Conservation (phyloP, 1,140 invertebrate species). For the Galleria mellonella region DNA sequence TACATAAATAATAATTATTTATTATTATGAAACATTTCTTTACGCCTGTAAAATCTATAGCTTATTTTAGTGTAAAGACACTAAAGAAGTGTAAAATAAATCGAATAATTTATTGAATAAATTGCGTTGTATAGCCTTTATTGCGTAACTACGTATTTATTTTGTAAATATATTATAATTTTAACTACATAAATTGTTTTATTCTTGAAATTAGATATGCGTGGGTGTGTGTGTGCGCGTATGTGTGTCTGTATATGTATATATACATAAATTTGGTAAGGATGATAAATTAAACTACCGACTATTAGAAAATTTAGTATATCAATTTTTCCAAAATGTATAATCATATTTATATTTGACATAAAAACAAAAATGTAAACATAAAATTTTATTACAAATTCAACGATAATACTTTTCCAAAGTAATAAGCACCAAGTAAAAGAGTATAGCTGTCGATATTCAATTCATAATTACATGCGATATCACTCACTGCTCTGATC, state of each 20-base stretch:
- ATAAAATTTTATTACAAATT: slow-evolving; percentile 35
- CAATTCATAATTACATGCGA: too few species aligned
- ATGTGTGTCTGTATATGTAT: too few species aligned
- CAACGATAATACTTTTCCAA: slow-evolving; percentile 45
- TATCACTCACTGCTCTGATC: background rate
- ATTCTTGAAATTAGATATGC: background rate
- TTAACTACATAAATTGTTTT: background rate
- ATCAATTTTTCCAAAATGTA: slow-evolving; percentile 51
- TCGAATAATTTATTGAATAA: too few species aligned
- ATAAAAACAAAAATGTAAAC: slow-evolving; percentile 40
- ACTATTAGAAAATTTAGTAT: slow-evolving; percentile 65
- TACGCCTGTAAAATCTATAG: too few species aligned
- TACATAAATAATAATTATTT: background rate
- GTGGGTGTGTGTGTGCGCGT: too few species aligned
- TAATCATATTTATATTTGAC: slow-evolving; percentile 33
- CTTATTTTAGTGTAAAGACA: too few species aligned
- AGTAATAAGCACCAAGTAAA: slow-evolving; percentile 37
- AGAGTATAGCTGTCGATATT: slow-evolving; percentile 2
- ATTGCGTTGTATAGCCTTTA: slow-evolving; percentile 4
- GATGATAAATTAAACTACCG: slow-evolving; percentile 37
- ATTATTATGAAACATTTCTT: background rate
- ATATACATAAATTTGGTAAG: too few species aligned
- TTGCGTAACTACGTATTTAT: slow-evolving; percentile 8
- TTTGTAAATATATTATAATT: slow-evolving; percentile 21
- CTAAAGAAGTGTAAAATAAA: too few species aligned